phyloP scores from a whole-genome alignment of 2,113 vertebrate species.

The Takifugu flavidus region DNA sequence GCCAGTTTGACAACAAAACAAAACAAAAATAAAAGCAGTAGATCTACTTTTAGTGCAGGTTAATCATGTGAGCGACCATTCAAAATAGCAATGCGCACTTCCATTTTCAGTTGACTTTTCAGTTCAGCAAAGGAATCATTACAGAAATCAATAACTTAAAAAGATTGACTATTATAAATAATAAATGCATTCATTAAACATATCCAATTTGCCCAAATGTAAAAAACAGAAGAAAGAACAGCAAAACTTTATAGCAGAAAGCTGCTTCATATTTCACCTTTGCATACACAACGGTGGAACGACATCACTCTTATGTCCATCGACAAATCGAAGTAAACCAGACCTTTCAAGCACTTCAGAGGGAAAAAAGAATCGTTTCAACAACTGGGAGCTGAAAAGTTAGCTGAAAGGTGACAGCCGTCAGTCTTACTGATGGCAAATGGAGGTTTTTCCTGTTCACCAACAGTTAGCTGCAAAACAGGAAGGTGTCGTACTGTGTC shows the following conservation, averaged over 20 bases:
- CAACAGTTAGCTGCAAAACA: neutral
- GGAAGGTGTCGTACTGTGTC: neutral
- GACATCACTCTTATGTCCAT: conserved; percentile 6
- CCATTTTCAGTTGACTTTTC: conserved; percentile 28
- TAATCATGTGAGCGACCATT: conserved; percentile 21
- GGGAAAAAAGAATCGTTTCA: conserved; percentile 6
- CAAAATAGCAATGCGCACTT: conserved; percentile 35
- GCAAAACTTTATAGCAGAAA: conserved; percentile 30
- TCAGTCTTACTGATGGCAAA: conserved; percentile 15
- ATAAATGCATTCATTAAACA: conserved; percentile 50
- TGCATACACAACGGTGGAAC: conserved; percentile 31
- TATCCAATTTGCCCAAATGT: conserved; percentile 19
- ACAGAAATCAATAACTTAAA: conserved; percentile 68
- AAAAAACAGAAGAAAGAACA: conserved; percentile 44
- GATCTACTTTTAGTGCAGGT: conserved; percentile 31
- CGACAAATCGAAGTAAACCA: too few relatives aligned
- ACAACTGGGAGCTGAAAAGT: neutral
- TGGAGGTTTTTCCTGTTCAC: neutral
- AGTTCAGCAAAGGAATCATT: conserved; percentile 48
- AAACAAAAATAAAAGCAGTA: neutral
- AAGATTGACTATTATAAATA: conserved; percentile 62
- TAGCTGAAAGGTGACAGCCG: neutral
- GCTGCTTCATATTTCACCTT: conserved; percentile 40
- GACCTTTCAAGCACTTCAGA: neutral
- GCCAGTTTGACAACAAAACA: conserved; percentile 25